Conservation (phyloP, 37 sponge, comb jelly and placozoan species). For the Ianthella basta region DNA sequence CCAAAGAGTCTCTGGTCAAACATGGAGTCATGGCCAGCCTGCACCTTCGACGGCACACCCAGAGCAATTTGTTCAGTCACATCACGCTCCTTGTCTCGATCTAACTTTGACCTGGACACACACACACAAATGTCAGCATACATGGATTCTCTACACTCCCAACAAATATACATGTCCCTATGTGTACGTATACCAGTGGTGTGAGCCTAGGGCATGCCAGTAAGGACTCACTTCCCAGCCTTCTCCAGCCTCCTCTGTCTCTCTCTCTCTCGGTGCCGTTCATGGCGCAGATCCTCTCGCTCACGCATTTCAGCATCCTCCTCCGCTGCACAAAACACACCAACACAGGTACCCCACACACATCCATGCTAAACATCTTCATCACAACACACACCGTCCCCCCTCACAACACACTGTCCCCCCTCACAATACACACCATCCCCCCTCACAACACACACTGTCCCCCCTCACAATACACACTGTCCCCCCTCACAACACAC, state of each 20-base stretch:
- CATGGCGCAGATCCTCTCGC: slow-evolving; percentile 91
- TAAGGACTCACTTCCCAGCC: slow-evolving; percentile 46
- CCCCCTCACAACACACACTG: too few relatives aligned
- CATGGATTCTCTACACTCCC: slow-evolving; percentile 11
- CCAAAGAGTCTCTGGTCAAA: slow-evolving; percentile 98
- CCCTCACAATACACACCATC: too few relatives aligned
- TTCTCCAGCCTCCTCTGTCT: slow-evolving; percentile 88
- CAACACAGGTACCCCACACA: not conserved
- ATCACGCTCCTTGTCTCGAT: slow-evolving; percentile 87
- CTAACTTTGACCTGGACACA: slow-evolving; percentile 64
- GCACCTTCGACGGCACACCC: slow-evolving; percentile 74
- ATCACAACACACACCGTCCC: not conserved
- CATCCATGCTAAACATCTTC: not conserved
- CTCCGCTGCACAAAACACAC: slow-evolving; percentile 23
- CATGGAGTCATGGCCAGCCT: slow-evolving; percentile 69
- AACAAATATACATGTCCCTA: too few relatives aligned
- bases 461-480: too few relatives aligned
- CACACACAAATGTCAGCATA: not conserved
- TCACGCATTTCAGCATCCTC: slow-evolving; percentile 70
- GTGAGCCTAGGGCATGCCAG: too few relatives aligned
- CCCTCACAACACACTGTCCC: too few relatives aligned
- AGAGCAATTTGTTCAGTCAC: slow-evolving; percentile 96
- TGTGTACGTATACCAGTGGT: too few relatives aligned
- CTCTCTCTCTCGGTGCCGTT: slow-evolving; percentile 98
- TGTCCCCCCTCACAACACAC: not conserved